phyloP scores from a whole-genome alignment of 92 coral and sea anemone genomes.

The Epizoanthus rinbou region DNA sequence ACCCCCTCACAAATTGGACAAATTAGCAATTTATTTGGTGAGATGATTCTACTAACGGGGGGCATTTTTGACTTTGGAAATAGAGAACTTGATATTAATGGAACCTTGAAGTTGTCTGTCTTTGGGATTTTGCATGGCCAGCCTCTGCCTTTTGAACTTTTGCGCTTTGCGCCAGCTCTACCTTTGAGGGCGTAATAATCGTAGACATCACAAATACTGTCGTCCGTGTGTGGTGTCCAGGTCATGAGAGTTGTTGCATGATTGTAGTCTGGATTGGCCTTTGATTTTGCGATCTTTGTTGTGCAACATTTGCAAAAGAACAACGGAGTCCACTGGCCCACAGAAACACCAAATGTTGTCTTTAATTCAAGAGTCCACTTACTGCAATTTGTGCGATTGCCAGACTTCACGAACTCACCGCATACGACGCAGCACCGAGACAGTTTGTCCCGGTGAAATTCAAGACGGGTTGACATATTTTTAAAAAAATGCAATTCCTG shows the following conservation, averaged over 20 bases:
- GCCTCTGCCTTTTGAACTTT: neutral
- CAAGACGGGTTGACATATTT: slow-evolving; percentile 2
- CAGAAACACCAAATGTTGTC: no score
- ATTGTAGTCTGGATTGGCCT: neutral
- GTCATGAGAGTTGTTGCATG: neutral
- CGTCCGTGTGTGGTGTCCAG: no score
- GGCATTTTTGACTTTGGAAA: slow-evolving; percentile 10
- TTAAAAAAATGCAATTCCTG: no score
- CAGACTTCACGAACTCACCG: neutral
- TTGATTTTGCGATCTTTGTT: neutral
- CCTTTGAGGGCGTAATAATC: neutral
- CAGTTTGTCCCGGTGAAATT: slow-evolving; percentile 21
- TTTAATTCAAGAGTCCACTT: neutral
- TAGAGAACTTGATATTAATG: no score
- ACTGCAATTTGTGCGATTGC: neutral
- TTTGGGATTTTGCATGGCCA: no score
- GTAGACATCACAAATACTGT: no score
- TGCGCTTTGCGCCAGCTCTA: slow-evolving; percentile 38
- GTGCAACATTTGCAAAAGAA: neutral
- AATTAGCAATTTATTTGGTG: slow-evolving; percentile 17
- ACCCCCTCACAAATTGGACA: slow-evolving; percentile 38
- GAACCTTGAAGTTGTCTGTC: no score
- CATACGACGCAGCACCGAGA: no score
- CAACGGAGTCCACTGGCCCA: no score
- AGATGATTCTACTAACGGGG: neutral